Base-by-base conservation (phyloP, 2,113 vertebrate genomes). In the Protomyctophum bolini region DNA sequence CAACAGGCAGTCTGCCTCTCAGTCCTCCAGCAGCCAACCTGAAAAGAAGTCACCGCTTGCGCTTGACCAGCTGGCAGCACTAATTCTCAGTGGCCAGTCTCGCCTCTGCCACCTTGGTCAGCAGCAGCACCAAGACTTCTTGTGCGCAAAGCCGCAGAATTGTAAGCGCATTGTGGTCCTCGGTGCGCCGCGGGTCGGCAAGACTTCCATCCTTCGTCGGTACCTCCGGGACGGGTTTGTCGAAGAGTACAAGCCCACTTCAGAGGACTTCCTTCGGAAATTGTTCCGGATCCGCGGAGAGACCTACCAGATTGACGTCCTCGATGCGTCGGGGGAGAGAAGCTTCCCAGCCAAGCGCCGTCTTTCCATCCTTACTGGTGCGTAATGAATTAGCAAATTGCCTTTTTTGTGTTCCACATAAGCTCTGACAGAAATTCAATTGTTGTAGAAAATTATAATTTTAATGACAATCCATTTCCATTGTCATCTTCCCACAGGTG, bases 321-420 rank as follows among this genome's bases (percentile, higher is more conserved):
- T 94, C 58, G 93, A 94, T 60, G 92, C 93, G 2, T 91, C 93
- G 29, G 72, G 87, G 12, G 92, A 94, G 55, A 87, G 91, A 45
- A 86, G 87, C 68, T 94, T 93, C 65, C 93, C 93, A 2, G 93
- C 93, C 71, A 94, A 92, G 75, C 83, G 93, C 49, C 85, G 92
- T 0, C 83, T 94, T 47, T 92, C 93, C 41, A 94, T 94, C 59
- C 89, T 94, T 4, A 94, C 93, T 21, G 93, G 93, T 93, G 80
- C 74, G 89, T 88, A 76, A 46, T 52, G 55, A 8, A 6, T 63
- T 7, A 56, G 1, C 21, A 64, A 41, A 4, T 41, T 1, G 3
- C 33, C 5, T 41, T 41, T 2, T 41, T 41, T 41, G 33, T 41
- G 33, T 41, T 6, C 33, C 33, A 41, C 3, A 3, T 41, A 41